Base-by-base conservation (phyloP, 2,888 invertebrate species). In the Troides aeacus region DNA sequence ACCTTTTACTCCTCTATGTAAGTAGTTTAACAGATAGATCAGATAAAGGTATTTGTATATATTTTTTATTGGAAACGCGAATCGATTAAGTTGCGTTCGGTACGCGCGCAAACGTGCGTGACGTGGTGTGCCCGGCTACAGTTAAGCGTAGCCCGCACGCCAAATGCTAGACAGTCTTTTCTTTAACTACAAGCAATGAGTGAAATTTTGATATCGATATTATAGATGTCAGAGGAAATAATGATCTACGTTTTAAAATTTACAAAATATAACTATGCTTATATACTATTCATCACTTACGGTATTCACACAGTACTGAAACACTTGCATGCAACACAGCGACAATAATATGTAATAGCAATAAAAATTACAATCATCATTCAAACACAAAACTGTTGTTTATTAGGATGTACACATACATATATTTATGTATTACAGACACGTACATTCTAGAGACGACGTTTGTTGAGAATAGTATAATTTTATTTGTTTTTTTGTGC, bases 251-350 rank as follows among this genome's bases (percentile, higher is more conserved):
- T 57, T 69, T 62, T 30, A 61, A 30, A 42, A 46, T 15, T 50
- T 62, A 15, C 46, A 46, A 21, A n/a, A 62, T 50, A 46, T 50
- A 1, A 21, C 12, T 36, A 61, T 12, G 5, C 12, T 21, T 61
- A 30, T 42, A 42, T 50, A 6, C 42, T 42, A 50, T 62, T n/a
- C 30, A 30, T 63, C 30, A 23, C 21, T 60, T 24, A 59, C 60
- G 50, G 30, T 53, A 62, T 62, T 62, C 21, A 70, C 50, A 70
- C 50, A 59, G 59, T 60, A 68, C 60, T 46, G 58, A 39, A 39
- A 79, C 76, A 78, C 62, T 68, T 77, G 84, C 87, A 87, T 88
- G 88, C 88, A 86, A 85, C 84, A 87, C 80, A 85, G 77, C 80
- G 80, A 78, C 77, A 79, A 81, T 74, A 74, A 72, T 68, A 63